Base-by-base conservation (phyloP, 2,797 vertebrate genomes). In the Gouania willdenowi region DNA sequence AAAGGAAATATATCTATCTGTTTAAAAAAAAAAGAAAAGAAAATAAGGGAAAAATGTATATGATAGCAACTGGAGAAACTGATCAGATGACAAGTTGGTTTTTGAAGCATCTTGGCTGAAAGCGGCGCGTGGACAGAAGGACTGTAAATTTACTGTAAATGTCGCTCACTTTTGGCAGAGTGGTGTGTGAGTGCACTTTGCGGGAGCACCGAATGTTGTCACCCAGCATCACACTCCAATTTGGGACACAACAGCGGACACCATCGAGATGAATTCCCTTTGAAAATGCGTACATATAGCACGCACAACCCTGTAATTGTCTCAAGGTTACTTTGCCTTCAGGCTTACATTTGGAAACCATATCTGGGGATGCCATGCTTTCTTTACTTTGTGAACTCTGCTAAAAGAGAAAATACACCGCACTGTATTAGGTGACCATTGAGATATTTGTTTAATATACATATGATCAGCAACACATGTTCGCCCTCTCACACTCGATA, bases 401-500 rank as follows among this genome's bases (percentile, higher is more conserved):
- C 25, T 31, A 13, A 66, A 59, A 59, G 19, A 26, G 56, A 77
- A 66, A 52, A 58, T 50, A 61, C 68, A 79, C 80, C 74, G 11
- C 70, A 83, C 74, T 79, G 71, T 81, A 81, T 85, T 79, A 75
- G 66, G 66, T 84, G 70, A 77, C 72, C 66, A 43, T 50, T 42
- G 73, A 57, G 30, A 71, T 77, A 75, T 80, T 75, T 75, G 56
- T 75, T 63, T 78, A 77, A 81, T 81, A 75, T 42, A 30, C 64
- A 61, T 65, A 67, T 82, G 82, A 89, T 89, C 79, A 84, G 71
- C 77, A 84, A 77, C 84, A 86, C 82, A 86, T 87, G 83, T 72
- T 64, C 41, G 32, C 64, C 54, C 75, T 68, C 81, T 85, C 83
- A 77, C 78, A 85, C 73, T 79, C 63, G 66, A 77, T 81, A 73